phyloP scores from a whole-genome alignment of 1,140 invertebrate genomes.

The Patella vulgata region DNA sequence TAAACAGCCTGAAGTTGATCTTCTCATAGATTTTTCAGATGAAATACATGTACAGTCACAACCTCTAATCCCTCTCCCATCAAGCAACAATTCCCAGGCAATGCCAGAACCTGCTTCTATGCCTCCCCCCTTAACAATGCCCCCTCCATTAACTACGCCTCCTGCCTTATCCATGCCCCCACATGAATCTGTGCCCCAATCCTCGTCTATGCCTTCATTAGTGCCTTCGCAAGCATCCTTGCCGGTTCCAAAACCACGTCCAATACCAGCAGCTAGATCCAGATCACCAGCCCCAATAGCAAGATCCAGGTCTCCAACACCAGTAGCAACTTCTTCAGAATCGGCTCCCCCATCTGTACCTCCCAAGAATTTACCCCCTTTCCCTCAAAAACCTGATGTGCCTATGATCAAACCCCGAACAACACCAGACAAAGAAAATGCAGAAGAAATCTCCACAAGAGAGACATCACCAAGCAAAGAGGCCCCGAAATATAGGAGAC shows the following conservation, averaged over 20 bases:
- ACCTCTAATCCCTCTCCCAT: no score
- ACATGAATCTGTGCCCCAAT: background rate
- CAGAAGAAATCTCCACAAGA: no score
- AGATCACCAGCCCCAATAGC: background rate
- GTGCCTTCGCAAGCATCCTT: background rate
- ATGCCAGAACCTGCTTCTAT: background rate
- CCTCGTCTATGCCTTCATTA: background rate
- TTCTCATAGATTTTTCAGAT: no score
- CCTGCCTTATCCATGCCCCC: background rate
- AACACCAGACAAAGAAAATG: no score
- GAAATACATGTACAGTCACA: no score
- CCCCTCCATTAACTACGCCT: background rate
- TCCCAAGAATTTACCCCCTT: background rate
- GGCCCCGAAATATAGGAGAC: no score
- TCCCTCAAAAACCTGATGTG: background rate
- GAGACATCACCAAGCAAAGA: no score
- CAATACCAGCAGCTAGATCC: background rate
- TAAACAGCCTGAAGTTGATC: no score
- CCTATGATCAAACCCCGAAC: background rate
- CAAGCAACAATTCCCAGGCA: no score
- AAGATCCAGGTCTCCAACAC: background rate
- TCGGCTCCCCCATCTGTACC: background rate
- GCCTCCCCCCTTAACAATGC: background rate
- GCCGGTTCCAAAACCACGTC: conserved; percentile 2
- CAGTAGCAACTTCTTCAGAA: background rate